These are phyloP conservation scores for Oceanites oceanicus DNA, from an alignment of 2,113 vertebrate genomes.

Conservation along the genomic window DNA sequence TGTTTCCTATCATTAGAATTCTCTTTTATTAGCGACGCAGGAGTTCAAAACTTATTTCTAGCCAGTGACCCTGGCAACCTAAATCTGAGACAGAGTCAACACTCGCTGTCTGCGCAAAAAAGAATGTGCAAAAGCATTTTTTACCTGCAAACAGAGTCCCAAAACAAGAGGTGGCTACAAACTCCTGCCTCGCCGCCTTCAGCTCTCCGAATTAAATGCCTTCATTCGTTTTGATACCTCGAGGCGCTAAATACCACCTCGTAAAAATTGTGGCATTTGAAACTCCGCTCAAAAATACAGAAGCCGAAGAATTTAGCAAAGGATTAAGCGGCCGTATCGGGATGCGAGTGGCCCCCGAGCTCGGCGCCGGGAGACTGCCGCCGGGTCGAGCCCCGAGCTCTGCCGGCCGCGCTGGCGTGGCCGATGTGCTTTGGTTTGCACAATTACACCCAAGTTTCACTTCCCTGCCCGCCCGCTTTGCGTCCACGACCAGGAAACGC, in stretches of 20 bases:
- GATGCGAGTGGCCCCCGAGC: background rate
- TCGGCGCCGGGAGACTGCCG: background rate
- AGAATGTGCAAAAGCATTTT: background rate
- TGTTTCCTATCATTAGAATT: background rate
- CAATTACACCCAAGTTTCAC: background rate
- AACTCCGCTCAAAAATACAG: background rate
- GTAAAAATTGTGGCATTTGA: fast-evolving
- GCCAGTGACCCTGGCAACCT: too few relatives aligned
- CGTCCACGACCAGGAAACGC: background rate
- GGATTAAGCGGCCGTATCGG: background rate
- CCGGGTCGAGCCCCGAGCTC: background rate
- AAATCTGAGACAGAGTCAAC: fast-evolving
- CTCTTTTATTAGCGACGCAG: background rate
- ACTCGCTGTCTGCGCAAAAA: background rate
- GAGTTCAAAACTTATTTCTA: background rate
- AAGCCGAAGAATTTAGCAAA: background rate
- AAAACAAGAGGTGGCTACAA: background rate
- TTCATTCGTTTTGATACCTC: background rate
- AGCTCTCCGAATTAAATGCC: background rate
- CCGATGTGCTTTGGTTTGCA: background rate
- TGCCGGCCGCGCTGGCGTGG: background rate
- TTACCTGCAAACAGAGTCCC: background rate
- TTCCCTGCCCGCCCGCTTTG: background rate
- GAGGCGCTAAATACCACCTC: background rate
- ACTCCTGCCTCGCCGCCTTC: background rate